Evolutionary conservation across 2,888 invertebrate genomes (phyloP), one percentile per base, ranked within the genome.

Genomic region (Drosophila trichaetosa): DNA sequence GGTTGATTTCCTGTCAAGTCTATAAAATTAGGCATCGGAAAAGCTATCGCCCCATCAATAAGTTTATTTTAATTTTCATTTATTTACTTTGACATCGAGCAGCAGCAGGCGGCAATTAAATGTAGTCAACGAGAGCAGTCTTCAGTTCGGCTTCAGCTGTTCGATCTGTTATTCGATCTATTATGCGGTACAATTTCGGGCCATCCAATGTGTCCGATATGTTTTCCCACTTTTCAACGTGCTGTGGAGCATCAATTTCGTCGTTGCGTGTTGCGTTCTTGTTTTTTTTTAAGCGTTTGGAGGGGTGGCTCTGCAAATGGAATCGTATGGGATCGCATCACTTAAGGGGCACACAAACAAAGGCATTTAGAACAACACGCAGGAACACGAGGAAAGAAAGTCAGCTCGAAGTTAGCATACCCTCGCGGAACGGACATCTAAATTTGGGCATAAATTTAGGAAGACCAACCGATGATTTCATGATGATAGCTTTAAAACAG

Each of bases 91-190:
- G 90, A 90, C 90, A 84, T 79, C 70, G 60, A 57, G 76, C 80
- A 80, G 76, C 80, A 80, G 85, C 82, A 80, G 83, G 83, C 90
- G 83, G 83, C 90, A 89, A 90, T 90, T 90, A 90, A 89, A 84
- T 91, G 90, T n/a, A 56, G 54, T 83, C 89, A 87, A 80, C 85
- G 87, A 87, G 72, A 72, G 87, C 74, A 73, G 65, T 64, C 63
- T 67, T 42, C 54, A 56, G 70, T 59, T 53, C 46, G 59, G 69
- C 16, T 59, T 53, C 46, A 66, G 69, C 16, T 38, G 34, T 34
- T 46, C 31, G 42, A 48, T 49, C 27, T 29, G 49, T 29, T 51
- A 60, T 49, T 38, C 52, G 64, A 78, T 78, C 76, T 65, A 5
- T 60, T 54, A 53, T 69, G 40, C 46, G 68, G 69, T 69, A 36